Evolutionary conservation across 2,888 invertebrate genomes (phyloP).

Genomic region (Parascotia fuliginaria): DNA sequence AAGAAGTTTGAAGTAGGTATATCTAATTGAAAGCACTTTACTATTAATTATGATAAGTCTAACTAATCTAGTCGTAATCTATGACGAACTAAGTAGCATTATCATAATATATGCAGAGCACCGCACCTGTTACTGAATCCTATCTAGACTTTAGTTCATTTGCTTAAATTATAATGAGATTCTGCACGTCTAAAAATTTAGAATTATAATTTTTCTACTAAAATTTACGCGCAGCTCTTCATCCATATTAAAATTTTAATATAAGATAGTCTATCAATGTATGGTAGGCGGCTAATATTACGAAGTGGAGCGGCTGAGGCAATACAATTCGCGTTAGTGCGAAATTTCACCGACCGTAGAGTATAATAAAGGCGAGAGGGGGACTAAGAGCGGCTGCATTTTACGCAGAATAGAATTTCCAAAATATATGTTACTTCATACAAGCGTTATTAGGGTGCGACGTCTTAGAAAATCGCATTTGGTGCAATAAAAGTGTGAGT

Average conservation of each 20-base stretch:
- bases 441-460: slow-evolving; percentile 30
- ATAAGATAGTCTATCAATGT: slow-evolving; percentile 42
- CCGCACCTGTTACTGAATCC: slow-evolving; percentile 6
- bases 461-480: neutral
- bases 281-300: slow-evolving; percentile 33
- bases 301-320: slow-evolving; percentile 20
- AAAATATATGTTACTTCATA: slow-evolving; percentile 41
- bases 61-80: neutral
- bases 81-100: slow-evolving; percentile 2
- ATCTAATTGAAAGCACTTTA: neutral
- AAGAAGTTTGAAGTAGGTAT: neutral
- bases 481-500: neutral
- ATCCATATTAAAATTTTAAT: slow-evolving; percentile 40
- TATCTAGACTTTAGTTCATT: slow-evolving; percentile 6
- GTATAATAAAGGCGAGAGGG: slow-evolving; percentile 36
- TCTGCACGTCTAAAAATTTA: neutral
- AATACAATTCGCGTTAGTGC: slow-evolving; percentile 47
- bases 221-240: slow-evolving; percentile 13
- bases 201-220: slow-evolving; percentile 6
- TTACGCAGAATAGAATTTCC: slow-evolving; percentile 39
- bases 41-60: neutral
- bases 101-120: slow-evolving; percentile 3
- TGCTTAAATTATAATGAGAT: slow-evolving; percentile 1
- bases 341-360: slow-evolving; percentile 32
- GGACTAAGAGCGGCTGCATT: slow-evolving; percentile 39